Conservation (phyloP, 1,140 invertebrate genomes). For the Sweltsa coloradensis region DNA sequence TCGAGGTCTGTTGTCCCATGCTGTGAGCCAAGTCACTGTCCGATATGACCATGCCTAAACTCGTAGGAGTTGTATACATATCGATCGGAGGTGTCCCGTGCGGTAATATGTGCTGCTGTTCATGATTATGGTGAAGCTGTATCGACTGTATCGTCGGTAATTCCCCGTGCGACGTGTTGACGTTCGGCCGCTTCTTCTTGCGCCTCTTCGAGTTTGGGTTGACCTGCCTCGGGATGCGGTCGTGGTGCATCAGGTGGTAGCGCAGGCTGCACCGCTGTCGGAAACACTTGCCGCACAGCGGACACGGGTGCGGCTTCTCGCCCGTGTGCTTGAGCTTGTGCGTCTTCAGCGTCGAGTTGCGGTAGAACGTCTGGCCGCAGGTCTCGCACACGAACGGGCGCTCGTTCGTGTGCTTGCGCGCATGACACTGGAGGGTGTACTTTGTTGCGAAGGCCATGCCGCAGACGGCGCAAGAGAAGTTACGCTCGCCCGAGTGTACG, state of each 20-base stretch:
- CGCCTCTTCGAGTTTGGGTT: conserved; percentile 5
- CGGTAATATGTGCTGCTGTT: too few species aligned
- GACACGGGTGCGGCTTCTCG: conserved; percentile 6
- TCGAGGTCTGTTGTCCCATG: too few species aligned
- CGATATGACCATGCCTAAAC: too few species aligned
- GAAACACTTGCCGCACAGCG: conserved; percentile 9
- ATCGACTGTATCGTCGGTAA: too few species aligned
- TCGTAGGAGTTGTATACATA: too few species aligned
- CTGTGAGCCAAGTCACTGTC: too few species aligned
- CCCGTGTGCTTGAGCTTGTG: conserved; percentile 11
- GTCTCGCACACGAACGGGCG: conserved; percentile 32
- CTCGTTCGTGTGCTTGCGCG: conserved; percentile 34
- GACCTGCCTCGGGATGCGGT: not conserved
- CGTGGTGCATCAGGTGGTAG: conserved; percentile 10
- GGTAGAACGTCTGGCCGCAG: conserved; percentile 29
- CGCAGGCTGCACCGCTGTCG: conserved; percentile 3
- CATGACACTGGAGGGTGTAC: conserved; percentile 11
- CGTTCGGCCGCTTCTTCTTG: too few species aligned
- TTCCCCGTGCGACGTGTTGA: too few species aligned
- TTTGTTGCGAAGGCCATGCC: conserved; percentile 6
- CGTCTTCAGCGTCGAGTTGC: conserved; percentile 14
- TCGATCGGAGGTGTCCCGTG: too few species aligned
- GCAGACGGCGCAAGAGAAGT: conserved; percentile 5
- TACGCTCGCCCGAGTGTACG: conserved; percentile 1
- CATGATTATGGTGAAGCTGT: too few species aligned